phyloP scores from a whole-genome alignment of 2,888 invertebrate genomes.

The Eupithecia subumbrata region DNA sequence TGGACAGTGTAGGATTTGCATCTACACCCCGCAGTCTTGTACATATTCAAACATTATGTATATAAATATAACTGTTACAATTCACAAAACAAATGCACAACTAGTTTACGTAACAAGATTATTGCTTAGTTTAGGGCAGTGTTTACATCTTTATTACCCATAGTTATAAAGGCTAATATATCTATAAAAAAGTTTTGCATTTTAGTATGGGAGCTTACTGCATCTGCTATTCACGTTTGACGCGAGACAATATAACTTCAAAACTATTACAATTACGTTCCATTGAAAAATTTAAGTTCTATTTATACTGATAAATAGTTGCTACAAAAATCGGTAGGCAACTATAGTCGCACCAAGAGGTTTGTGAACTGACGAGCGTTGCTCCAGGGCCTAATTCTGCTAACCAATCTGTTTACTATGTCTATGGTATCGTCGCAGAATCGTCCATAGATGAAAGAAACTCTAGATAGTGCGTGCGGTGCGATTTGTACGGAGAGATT shows the following conservation, averaged over 20 bases:
- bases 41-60: neutral
- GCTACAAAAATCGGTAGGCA: neutral
- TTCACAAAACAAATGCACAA: neutral
- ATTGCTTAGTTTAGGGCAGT: neutral
- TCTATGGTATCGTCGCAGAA: too few species aligned
- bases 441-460: too few species aligned
- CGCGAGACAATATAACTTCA: neutral
- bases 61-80: neutral
- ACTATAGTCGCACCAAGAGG: neutral
- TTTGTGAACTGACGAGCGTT: neutral
- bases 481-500: too few species aligned
- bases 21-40: neutral
- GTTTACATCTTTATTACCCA: neutral
- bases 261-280: neutral
- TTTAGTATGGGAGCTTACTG: neutral
- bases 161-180: neutral
- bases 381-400: too few species aligned
- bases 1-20: too few species aligned
- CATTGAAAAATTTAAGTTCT: neutral
- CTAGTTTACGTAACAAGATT: neutral
- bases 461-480: too few species aligned
- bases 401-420: too few species aligned
- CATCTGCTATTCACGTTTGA: neutral
- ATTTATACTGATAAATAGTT: constrained; percentile 1
- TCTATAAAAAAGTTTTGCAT: neutral